Evolutionary conservation across 2,888 invertebrate species (phyloP).

Genomic region (Mesorhabditis belari): DNA sequence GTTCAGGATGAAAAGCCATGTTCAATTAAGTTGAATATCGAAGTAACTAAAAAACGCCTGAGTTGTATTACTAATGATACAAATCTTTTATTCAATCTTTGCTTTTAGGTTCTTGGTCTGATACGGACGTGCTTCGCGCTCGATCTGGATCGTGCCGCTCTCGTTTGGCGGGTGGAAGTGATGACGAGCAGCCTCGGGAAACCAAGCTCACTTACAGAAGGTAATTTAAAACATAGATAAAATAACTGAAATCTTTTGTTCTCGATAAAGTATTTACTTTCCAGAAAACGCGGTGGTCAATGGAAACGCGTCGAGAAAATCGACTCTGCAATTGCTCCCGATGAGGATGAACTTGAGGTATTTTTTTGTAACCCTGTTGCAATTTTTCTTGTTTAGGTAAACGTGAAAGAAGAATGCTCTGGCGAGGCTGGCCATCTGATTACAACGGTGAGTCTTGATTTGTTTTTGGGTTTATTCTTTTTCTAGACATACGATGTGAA

Average conservation of each 20-base stretch:
- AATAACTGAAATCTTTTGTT: too few relatives aligned
- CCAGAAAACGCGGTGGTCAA: constrained; percentile 37
- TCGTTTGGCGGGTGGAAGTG: background rate
- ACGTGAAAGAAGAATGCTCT: constrained; percentile 37
- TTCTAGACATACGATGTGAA: constrained; percentile 29
- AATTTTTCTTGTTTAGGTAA: constrained; percentile 15
- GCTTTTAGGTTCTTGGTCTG: background rate
- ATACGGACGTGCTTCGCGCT: background rate
- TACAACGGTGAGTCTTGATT: constrained; percentile 18
- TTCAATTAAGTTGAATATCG: too few relatives aligned
- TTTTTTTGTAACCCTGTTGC: background rate
- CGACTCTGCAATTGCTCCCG: constrained; percentile 18
- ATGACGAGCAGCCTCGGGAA: background rate
- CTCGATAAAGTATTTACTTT: background rate
- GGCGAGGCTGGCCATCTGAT: constrained; percentile 36
- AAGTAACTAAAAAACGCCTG: too few relatives aligned
- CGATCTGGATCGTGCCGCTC: background rate
- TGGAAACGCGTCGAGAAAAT: constrained; percentile 36
- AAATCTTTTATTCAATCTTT: background rate
- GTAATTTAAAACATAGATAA: background rate
- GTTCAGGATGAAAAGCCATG: too few relatives aligned
- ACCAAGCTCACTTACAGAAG: background rate
- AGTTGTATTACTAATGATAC: too few relatives aligned
- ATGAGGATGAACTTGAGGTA: constrained; percentile 31
- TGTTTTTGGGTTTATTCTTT: background rate